These are phyloP conservation scores for Penaeus japonicus DNA, from an alignment of 1,140 invertebrate species.

Conservation along the genomic window DNA sequence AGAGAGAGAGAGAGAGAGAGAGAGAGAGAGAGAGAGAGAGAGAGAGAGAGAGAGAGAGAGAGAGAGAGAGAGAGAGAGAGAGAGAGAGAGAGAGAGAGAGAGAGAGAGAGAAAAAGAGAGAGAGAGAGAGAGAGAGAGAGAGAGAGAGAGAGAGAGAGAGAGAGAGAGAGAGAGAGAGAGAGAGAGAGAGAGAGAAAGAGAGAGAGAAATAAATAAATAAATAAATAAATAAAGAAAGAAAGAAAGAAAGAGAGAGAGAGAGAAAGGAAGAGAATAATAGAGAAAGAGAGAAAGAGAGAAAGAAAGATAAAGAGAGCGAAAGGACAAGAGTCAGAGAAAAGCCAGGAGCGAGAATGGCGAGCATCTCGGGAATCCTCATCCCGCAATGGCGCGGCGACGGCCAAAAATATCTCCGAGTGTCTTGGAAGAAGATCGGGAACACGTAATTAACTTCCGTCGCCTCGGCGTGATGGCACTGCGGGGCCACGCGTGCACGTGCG, in stretches of 20 bases:
- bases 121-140: neutral
- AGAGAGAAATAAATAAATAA: neutral
- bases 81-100: neutral
- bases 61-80: neutral
- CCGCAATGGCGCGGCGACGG: too few relatives aligned
- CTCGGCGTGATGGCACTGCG: too few relatives aligned
- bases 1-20: neutral
- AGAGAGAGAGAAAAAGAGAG: neutral
- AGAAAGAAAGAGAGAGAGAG: neutral
- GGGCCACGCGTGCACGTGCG: too few relatives aligned
- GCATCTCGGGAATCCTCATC: too few relatives aligned
- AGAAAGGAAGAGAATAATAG: neutral
- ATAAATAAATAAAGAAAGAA: neutral
- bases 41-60: slow-evolving; percentile 6
- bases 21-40: neutral
- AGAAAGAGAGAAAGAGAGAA: neutral
- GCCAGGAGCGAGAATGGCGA: too few relatives aligned
- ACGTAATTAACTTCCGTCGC: too few relatives aligned
- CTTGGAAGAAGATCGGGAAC: too few relatives aligned
- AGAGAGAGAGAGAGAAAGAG: slow-evolving; percentile 10
- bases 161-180: neutral
- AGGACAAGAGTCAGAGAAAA: neutral
- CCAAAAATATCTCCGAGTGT: too few relatives aligned
- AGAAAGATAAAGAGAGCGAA: neutral
- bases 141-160: neutral